Evolutionary conservation across 2,797 vertebrate species (phyloP).

Genomic region (Dermochelys coriacea): DNA sequence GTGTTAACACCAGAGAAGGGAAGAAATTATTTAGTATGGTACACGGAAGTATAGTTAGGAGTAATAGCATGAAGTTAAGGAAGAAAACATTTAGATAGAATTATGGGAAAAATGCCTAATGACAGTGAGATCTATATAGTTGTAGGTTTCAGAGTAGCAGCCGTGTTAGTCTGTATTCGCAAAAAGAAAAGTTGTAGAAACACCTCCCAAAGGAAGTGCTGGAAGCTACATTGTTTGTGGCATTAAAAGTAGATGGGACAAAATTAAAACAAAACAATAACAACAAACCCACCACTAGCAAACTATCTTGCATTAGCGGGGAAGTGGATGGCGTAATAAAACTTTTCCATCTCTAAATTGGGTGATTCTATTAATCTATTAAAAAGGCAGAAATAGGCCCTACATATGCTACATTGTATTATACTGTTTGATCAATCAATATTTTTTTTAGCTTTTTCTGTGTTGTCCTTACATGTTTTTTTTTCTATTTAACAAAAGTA

Average conservation of each 20-base stretch:
- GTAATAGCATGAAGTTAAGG: neutral
- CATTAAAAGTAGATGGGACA: conserved; percentile 36
- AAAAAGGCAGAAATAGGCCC: neutral
- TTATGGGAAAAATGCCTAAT: conserved; percentile 3
- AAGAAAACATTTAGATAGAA: neutral
- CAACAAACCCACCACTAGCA: neutral
- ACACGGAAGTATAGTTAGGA: neutral
- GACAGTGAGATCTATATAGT: neutral
- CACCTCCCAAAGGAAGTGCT: neutral
- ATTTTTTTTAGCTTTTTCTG: neutral
- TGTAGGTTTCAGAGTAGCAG: no score
- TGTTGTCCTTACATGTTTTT: neutral
- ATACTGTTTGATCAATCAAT: neutral
- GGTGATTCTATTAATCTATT: neutral
- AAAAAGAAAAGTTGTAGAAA: neutral
- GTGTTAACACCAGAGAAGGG: neutral
- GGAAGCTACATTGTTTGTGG: conserved; percentile 29
- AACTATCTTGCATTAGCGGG: neutral
- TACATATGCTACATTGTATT: neutral
- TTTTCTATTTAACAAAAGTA: neutral
- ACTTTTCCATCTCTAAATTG: conserved; percentile 27
- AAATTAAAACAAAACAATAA: conserved; percentile 11
- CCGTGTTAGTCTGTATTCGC: no score
- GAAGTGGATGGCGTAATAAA: conserved; percentile 19
- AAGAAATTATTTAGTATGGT: neutral